Conservation (phyloP, 2,797 vertebrate genomes). For the Meriones psammophilus region DNA sequence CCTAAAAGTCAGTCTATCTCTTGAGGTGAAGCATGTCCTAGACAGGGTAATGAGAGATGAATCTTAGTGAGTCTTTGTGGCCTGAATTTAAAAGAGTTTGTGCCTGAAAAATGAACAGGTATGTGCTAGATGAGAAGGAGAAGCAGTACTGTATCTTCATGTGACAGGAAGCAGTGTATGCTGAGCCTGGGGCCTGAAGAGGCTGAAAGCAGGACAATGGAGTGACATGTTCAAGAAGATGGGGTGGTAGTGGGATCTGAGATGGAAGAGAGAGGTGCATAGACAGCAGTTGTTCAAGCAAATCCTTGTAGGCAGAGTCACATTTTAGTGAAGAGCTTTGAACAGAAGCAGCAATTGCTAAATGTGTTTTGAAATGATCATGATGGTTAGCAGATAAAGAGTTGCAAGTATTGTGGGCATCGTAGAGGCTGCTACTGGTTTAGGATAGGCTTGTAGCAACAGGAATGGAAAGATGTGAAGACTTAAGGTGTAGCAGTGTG, state of each 20-base stretch:
- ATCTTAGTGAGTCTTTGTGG: not conserved
- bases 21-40: not conserved
- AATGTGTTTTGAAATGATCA: not conserved
- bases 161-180: not conserved
- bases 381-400: slow-evolving; percentile 5
- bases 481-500: not conserved
- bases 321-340: not conserved
- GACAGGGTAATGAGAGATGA: not conserved
- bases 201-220: not conserved
- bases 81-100: not conserved
- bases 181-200: not conserved
- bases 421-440: not conserved
- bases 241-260: not conserved
- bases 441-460: not conserved
- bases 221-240: not conserved
- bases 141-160: rapidly evolving
- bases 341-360: not conserved
- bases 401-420: not conserved
- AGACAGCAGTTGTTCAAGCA: not conserved
- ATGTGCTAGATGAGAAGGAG: not conserved
- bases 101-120: not conserved
- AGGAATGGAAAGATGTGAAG: not conserved
- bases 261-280: not conserved
- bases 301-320: not conserved
- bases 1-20: not conserved